Base-by-base conservation (phyloP, 2,797 vertebrate genomes). In the Diceros bicornis region DNA sequence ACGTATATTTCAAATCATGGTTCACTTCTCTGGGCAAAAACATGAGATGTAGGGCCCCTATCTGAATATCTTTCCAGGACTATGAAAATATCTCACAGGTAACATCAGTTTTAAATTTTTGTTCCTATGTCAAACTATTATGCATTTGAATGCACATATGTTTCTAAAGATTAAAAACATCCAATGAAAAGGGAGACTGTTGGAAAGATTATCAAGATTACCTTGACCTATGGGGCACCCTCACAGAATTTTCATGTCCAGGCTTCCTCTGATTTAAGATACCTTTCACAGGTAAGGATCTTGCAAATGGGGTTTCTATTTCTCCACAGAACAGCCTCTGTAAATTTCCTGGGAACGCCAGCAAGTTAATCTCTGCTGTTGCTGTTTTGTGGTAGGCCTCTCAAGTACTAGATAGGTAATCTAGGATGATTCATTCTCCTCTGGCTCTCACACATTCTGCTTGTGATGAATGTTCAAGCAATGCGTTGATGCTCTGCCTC, bases 401-500 rank as follows among this genome's bases (percentile, higher is more conserved):
- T 98, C 96, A 96, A 97, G 75, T 79, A 14, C 78, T 69, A 95
- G 97, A 98, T 93, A 97, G 97, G 97, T 97, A 97, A 98, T 98
- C 96, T 90, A 64, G 69, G 86, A 93, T 98, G 97, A 98, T 98
- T 98, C 96, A 98, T 97, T 97, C 27, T 69, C 21, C 75, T 47
- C 62, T 2, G n/a, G 74, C 13, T 94, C 61, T 62, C 96, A 75
- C 59, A 85, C 44, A 59, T 97, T 96, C 97, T 69, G 87, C 94
- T 97, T 96, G 88, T 96, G 96, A 94, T 97, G 91, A 71, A 97
- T 97, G 96, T 47, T 47, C 17, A 27, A 82, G 57, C 92, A 98
- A 97, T 12, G 69, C 92, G 25, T 84, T 92, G 94, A 98, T 94
- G 85, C 17, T 97, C 23, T 97, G 94, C 84, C 74, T 69, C 95